A percentile compares a stretch with the other conserved stretches of the same genome.
Evolutionary conservation across 2,888 invertebrate genomes (phyloP).

Genomic region (Thumatha senex): DNA sequence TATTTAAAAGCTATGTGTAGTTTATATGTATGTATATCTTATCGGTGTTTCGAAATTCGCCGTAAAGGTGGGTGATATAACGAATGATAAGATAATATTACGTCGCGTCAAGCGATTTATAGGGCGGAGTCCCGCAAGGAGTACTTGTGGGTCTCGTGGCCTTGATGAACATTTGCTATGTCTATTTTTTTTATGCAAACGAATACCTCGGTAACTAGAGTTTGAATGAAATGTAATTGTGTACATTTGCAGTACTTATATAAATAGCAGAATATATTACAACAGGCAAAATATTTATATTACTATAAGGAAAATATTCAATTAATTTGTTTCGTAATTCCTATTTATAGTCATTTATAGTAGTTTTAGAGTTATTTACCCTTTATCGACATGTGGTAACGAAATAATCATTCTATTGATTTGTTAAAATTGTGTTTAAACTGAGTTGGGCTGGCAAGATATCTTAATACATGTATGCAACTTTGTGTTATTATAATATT

Average conservation of each 20-base stretch:
- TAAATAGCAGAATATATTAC: neutral
- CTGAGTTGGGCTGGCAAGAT: too few species aligned
- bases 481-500: too few species aligned
- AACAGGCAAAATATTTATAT: neutral
- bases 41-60: conserved; percentile 74
- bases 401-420: too few species aligned
- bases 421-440: too few species aligned
- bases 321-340: too few species aligned
- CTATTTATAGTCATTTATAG: too few species aligned
- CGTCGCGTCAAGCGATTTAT: conserved; percentile 26
- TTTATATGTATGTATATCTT: conserved; percentile 52
- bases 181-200: conserved; percentile 4
- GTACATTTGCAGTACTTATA: neutral
- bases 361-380: too few species aligned
- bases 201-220: neutral
- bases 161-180: conserved; percentile 13
- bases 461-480: too few species aligned
- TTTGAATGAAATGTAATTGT: neutral
- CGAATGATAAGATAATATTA: conserved; percentile 39
- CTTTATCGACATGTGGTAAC: too few species aligned
- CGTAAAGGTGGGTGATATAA: conserved; percentile 68
- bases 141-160: conserved; percentile 5
- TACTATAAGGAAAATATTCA: too few species aligned
- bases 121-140: conserved; percentile 44
- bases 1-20: conserved; percentile 48